Conservation (phyloP, 2,113 vertebrate species). For the Perca fluviatilis region DNA sequence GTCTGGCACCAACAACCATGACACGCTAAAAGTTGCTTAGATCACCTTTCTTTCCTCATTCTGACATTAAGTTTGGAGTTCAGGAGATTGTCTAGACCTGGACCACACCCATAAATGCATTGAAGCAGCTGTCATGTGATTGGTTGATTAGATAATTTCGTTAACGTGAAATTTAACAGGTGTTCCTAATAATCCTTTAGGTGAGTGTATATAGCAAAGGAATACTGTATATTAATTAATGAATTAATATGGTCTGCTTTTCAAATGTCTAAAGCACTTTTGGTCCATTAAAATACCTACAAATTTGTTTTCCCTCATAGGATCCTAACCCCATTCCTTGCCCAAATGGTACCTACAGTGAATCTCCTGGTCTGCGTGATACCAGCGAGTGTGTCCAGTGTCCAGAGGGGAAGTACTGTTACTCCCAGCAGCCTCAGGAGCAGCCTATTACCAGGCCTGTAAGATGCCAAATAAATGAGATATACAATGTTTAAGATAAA, state of each 20-base stretch:
- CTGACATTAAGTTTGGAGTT: too few species aligned
- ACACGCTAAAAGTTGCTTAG: too few species aligned
- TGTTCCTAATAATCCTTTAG: too few species aligned
- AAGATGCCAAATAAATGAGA: conserved; percentile 54
- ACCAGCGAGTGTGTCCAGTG: conserved; percentile 84
- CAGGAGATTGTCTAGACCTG: too few species aligned
- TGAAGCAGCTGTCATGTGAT: too few species aligned
- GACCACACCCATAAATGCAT: too few species aligned
- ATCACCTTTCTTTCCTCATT: too few species aligned
- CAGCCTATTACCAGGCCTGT: conserved; percentile 87
- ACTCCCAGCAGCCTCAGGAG: conserved; percentile 74
- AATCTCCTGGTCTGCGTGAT: conserved; percentile 83
- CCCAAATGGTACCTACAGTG: conserved; percentile 89
- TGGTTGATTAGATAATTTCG: too few species aligned
- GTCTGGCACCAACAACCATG: too few species aligned
- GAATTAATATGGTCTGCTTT: not conserved
- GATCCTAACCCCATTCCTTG: conserved; percentile 86
- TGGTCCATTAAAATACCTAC: not conserved
- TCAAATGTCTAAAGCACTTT: not conserved
- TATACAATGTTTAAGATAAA: not conserved
- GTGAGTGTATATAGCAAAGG: not conserved
- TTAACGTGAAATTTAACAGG: too few species aligned
- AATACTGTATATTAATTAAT: not conserved
- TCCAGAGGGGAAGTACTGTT: conserved; percentile 89
- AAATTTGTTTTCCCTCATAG: conserved; percentile 65